A percentile compares a stretch with the other conserved stretches of the same genome.
Evolutionary conservation across 2,888 invertebrate genomes (phyloP).

Genomic region (Ornithoptera alexandrae): DNA sequence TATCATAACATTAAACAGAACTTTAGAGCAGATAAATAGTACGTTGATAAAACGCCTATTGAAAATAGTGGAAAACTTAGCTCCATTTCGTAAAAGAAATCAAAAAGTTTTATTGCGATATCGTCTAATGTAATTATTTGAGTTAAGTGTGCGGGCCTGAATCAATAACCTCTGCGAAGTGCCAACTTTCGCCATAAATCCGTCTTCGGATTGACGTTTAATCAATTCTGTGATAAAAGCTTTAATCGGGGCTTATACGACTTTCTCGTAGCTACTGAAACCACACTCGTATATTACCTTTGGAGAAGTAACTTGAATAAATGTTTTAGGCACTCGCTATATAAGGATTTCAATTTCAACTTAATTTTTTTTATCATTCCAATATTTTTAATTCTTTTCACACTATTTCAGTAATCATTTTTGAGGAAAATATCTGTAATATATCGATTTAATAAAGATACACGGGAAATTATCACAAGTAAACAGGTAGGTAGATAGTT

Average conservation of each 20-base stretch:
- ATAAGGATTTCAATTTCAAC: background rate
- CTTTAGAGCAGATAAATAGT: background rate
- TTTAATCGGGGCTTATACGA: slow-evolving; percentile 29
- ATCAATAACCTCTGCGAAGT: slow-evolving; percentile 21
- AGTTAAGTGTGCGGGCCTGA: slow-evolving; percentile 20
- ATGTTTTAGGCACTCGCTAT: background rate
- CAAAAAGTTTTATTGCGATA: slow-evolving; percentile 13
- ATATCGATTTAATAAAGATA: too few species aligned
- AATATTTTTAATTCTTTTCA: too few species aligned
- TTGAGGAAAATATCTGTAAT: too few species aligned
- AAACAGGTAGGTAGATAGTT: too few species aligned
- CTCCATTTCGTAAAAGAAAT: slow-evolving; percentile 1
- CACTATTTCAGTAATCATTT: too few species aligned
- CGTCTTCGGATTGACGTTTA: slow-evolving; percentile 26
- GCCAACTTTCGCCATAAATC: slow-evolving; percentile 27
- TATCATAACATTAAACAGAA: background rate
- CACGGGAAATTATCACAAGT: too few species aligned
- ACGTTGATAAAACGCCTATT: too few species aligned
- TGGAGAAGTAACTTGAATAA: slow-evolving; percentile 5
- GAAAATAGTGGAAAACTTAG: background rate
- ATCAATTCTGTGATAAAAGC: slow-evolving; percentile 30
- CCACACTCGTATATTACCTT: slow-evolving; percentile 21
- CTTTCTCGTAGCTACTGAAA: slow-evolving; percentile 18
- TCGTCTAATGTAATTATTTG: slow-evolving; percentile 20
- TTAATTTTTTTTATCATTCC: too few species aligned